These are phyloP conservation scores for Cyanocitta stelleri DNA, from an alignment of 2,113 vertebrate species.

Conservation along the genomic window DNA sequence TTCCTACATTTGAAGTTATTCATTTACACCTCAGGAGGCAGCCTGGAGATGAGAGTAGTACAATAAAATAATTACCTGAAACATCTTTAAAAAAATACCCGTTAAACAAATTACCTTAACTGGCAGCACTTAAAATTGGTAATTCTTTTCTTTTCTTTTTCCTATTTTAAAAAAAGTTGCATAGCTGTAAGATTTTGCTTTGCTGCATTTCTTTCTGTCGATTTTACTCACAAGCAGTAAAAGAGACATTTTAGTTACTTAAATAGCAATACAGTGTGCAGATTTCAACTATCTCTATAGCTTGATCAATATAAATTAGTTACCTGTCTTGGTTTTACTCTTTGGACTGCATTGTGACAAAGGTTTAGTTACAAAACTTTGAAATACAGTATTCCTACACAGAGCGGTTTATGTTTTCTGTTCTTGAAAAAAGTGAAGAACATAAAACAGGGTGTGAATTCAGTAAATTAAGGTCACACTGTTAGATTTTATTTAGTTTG, in stretches of 20 bases:
- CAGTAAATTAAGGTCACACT: conserved; percentile 64
- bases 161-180: conserved; percentile 69
- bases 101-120: conserved; percentile 74
- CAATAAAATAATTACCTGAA: conserved; percentile 73
- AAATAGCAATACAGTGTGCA: conserved; percentile 36
- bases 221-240: conserved; percentile 54
- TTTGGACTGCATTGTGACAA: conserved; percentile 72
- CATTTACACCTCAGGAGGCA: conserved; percentile 60
- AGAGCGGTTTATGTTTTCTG: conserved; percentile 52
- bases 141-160: conserved; percentile 39
- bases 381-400: conserved; percentile 49
- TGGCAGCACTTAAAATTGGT: conserved; percentile 70
- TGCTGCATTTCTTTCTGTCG: conserved; percentile 45
- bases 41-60: conserved; percentile 70
- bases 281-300: conserved; percentile 40
- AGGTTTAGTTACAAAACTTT: conserved; percentile 61
- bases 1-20: conserved; percentile 48
- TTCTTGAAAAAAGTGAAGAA: conserved; percentile 54
- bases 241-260: conserved; percentile 50
- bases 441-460: conserved; percentile 50
- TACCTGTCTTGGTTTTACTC: conserved; percentile 64
- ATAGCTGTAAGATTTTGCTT: conserved; percentile 76
- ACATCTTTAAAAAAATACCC: conserved; percentile 74
- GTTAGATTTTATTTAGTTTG: conserved; percentile 65
- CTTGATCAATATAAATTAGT: conserved; percentile 56